Percentiles rank a stretch among this genome's conserved stretches.
phyloP scores from a whole-genome alignment of 2,888 invertebrate genomes.

The Leptopilina drosophilae region DNA sequence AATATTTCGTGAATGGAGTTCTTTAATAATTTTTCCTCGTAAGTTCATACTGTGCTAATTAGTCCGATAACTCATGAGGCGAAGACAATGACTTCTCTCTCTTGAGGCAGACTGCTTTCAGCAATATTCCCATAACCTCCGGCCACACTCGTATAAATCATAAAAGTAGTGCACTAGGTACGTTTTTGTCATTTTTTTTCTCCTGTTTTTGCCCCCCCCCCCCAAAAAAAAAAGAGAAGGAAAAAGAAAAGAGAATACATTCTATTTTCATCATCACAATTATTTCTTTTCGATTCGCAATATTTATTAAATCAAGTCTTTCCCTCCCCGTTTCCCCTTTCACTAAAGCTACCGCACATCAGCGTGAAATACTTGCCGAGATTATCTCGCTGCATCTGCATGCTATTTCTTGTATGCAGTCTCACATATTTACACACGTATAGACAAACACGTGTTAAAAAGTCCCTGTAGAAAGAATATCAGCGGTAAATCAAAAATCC shows the following conservation, averaged over 20 bases:
- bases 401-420: conserved; percentile 29
- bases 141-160: conserved; percentile 20
- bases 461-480: conserved; percentile 24
- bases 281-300: conserved; percentile 16
- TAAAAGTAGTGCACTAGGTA: conserved; percentile 10
- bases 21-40: conserved; percentile 61
- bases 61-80: conserved; percentile 58
- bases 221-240: too few relatives aligned
- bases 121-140: conserved; percentile 25
- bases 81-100: conserved; percentile 60
- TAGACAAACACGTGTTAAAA: conserved; percentile 12
- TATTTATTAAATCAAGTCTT: background rate
- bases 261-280: conserved; percentile 1
- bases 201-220: too few relatives aligned
- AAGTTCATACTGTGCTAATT: conserved; percentile 61
- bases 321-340: too few relatives aligned
- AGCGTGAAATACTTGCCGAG: conserved; percentile 30
- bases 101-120: conserved; percentile 52
- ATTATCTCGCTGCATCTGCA: conserved; percentile 35
- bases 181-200: background rate
- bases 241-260: background rate
- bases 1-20: conserved; percentile 56
- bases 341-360: background rate
- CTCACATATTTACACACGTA: background rate
- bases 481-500: conserved; percentile 17